phyloP scores from a whole-genome alignment of 2,888 invertebrate species.

The Lasioglossum malachurum region DNA sequence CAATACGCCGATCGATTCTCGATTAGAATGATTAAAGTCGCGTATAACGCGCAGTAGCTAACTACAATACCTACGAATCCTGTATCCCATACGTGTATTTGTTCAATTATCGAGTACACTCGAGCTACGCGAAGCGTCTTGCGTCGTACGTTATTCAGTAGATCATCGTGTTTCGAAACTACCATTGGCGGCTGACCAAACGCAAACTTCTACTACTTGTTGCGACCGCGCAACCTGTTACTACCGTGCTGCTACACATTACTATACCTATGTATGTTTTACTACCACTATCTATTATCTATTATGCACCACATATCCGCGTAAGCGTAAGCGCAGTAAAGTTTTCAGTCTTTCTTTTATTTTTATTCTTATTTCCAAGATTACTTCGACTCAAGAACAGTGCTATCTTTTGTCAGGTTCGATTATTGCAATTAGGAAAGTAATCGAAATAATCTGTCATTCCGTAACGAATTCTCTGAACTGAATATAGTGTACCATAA shows the following conservation, averaged over 20 bases:
- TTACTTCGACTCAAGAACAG: slow-evolving; percentile 17
- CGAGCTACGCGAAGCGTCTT: neutral
- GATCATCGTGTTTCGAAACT: slow-evolving; percentile 27
- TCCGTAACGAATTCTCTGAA: neutral
- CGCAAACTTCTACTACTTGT: slow-evolving; percentile 69
- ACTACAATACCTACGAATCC: neutral
- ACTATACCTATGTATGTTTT: neutral
- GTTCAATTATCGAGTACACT: neutral
- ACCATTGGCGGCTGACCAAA: slow-evolving; percentile 53
- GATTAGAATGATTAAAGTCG: neutral
- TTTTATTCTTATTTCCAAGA: slow-evolving; percentile 11
- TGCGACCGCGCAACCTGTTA: slow-evolving; percentile 61
- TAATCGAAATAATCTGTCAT: neutral
- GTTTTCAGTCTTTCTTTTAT: slow-evolving; percentile 21
- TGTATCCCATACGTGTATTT: neutral
- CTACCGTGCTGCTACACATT: neutral
- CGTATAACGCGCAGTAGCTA: neutral
- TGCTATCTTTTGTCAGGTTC: neutral
- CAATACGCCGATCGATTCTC: neutral
- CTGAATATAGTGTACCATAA: neutral
- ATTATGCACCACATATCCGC: too few species aligned
- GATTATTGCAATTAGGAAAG: neutral
- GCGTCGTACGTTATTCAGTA: neutral
- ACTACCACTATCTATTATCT: neutral
- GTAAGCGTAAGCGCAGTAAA: slow-evolving; percentile 31